phyloP scores from a whole-genome alignment of 2,888 invertebrate species.

The Drosophila glabriapex region DNA sequence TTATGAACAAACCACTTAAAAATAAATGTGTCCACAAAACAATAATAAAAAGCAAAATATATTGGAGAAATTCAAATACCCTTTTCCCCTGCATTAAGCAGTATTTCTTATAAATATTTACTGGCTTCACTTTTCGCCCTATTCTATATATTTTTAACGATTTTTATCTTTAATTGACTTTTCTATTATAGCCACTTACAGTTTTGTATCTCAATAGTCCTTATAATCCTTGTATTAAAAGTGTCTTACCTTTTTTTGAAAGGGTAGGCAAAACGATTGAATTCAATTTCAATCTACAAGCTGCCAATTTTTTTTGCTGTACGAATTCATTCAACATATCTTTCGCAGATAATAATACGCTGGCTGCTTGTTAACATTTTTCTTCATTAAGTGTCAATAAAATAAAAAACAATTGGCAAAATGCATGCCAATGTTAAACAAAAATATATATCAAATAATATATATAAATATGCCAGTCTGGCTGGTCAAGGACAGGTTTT shows the following conservation, averaged over 20 bases:
- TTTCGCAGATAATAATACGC: slow-evolving; percentile 18
- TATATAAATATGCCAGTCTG: slow-evolving; percentile 27
- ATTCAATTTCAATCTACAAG: background rate
- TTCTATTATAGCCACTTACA: too few species aligned
- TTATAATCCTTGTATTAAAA: background rate
- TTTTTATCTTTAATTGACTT: too few species aligned
- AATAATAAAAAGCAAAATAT: background rate
- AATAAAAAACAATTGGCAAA: slow-evolving; percentile 35
- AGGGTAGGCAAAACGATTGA: background rate
- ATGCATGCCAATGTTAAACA: slow-evolving; percentile 29
- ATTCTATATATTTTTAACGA: background rate
- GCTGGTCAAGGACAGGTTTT: slow-evolving; percentile 20
- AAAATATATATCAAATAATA: slow-evolving; percentile 52
- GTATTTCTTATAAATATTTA: background rate
- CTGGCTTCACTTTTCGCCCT: background rate
- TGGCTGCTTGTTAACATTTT: slow-evolving; percentile 39
- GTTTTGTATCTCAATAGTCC: background rate
- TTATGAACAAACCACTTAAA: slow-evolving; percentile 41
- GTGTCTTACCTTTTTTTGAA: background rate
- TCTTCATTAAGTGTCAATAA: slow-evolving; percentile 56
- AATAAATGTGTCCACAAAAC: slow-evolving; percentile 14
- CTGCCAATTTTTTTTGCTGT: background rate
- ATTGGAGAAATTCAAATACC: background rate
- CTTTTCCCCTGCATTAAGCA: background rate
- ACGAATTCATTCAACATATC: background rate